Conservation (phyloP, 2,888 invertebrate genomes). For the Acrocyrtus sp. region DNA sequence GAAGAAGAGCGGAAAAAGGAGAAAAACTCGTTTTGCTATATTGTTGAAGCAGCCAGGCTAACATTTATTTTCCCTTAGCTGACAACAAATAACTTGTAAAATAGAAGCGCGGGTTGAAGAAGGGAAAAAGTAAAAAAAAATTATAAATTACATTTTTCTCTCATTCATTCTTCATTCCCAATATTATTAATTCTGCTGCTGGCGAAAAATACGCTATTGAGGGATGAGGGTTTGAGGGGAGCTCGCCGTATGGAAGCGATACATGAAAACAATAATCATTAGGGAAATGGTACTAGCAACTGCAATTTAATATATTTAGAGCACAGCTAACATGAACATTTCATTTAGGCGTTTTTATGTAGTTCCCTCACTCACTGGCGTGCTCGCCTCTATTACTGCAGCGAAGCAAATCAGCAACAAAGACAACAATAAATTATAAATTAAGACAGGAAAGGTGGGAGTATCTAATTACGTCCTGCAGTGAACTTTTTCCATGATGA, state of each 20-base stretch:
- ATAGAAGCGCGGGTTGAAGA: too few relatives aligned
- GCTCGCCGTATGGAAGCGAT: constrained; percentile 4
- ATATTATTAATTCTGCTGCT: too few relatives aligned
- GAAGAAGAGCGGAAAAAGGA: too few relatives aligned
- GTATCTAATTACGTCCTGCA: constrained; percentile 51
- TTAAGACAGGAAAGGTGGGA: constrained; percentile 51
- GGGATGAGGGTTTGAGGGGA: too few relatives aligned
- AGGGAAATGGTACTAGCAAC: constrained; percentile 42
- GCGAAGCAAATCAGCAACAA: constrained; percentile 36
- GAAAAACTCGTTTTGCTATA: too few relatives aligned
- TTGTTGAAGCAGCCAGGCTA: too few relatives aligned
- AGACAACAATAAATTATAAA: constrained; percentile 45
- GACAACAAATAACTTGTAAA: too few relatives aligned
- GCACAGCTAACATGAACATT: constrained; percentile 18
- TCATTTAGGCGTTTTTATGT: constrained; percentile 8
- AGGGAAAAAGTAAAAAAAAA: not conserved
- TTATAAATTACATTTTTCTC: constrained; percentile 2
- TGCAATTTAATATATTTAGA: constrained; percentile 33
- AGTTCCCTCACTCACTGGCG: too few relatives aligned
- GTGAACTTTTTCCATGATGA: constrained; percentile 38
- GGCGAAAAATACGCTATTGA: too few relatives aligned
- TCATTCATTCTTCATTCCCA: too few relatives aligned
- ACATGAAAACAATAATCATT: constrained; percentile 44
- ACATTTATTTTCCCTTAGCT: too few relatives aligned
- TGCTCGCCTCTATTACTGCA: too few relatives aligned